These are phyloP conservation scores for Platypus cylindrus DNA, from an alignment of 2,888 invertebrate species.

Conservation along the genomic window DNA sequence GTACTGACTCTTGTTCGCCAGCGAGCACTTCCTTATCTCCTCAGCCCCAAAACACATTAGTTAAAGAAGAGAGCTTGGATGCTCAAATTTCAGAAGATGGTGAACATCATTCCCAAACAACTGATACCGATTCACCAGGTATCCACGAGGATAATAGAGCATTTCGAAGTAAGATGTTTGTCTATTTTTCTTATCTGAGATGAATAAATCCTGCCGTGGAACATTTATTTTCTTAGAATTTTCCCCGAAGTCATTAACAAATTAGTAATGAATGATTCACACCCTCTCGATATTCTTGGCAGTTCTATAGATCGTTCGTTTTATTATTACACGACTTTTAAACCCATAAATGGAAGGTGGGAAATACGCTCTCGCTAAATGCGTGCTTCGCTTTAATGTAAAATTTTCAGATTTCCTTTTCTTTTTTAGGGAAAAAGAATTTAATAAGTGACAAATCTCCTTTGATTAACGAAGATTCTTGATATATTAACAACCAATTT, in stretches of 20 bases:
- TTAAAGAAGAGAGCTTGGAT: conserved; percentile 44
- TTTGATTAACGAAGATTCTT: no score
- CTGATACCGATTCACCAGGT: conserved; percentile 31
- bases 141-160: conserved; percentile 38
- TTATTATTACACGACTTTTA: conserved; percentile 14
- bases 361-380: no score
- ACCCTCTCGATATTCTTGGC: conserved; percentile 13
- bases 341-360: conserved; percentile 10
- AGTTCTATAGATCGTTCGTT: conserved; percentile 11
- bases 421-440: conserved; percentile 10
- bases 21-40: conserved; percentile 46
- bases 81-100: conserved; percentile 46
- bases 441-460: conserved; percentile 12
- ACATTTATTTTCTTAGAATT: no score
- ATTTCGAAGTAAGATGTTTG: conserved; percentile 43
- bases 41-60: conserved; percentile 29
- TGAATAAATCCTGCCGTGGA: no score
- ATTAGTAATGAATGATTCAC: no score
- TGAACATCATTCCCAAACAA: conserved; percentile 34
- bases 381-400: no score
- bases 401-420: no score
- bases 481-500: no score
- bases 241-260: no score
- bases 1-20: conserved; percentile 46
- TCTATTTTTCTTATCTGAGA: background rate